phyloP scores from a whole-genome alignment of 2,113 vertebrate species.

The Grammomys surdaster region DNA sequence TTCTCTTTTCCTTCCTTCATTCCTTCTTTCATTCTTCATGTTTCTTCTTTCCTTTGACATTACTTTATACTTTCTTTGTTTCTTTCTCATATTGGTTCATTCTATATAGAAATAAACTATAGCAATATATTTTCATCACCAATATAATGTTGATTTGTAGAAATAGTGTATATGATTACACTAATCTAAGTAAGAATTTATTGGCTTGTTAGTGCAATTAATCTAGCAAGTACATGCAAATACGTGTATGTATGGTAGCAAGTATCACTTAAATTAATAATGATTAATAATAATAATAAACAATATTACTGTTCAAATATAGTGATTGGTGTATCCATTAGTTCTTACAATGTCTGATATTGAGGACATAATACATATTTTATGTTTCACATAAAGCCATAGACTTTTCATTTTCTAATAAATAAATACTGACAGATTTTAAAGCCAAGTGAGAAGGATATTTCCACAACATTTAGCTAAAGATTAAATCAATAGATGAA shows the following conservation, averaged over 20 bases:
- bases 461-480: constrained; percentile 73
- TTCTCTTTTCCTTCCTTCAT: no score
- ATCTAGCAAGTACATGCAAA: constrained; percentile 3
- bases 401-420: constrained; percentile 78
- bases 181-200: neutral
- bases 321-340: constrained; percentile 8
- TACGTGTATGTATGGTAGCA: neutral
- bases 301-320: constrained; percentile 67
- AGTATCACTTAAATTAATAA: constrained; percentile 8
- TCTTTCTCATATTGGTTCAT: neutral
- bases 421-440: constrained; percentile 81
- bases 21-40: neutral
- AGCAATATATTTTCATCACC: neutral
- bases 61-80: neutral
- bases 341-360: constrained; percentile 52
- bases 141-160: neutral
- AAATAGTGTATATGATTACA: neutral
- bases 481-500: constrained; percentile 83
- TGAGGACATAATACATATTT: constrained; percentile 73
- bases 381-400: constrained; percentile 72
- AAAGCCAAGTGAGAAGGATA: constrained; percentile 69
- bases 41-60: neutral
- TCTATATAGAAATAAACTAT: neutral
- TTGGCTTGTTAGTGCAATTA: neutral
- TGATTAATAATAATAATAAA: neutral